Evolutionary conservation across 2,888 invertebrate genomes (phyloP).

Genomic region (Agonum fuliginosum): DNA sequence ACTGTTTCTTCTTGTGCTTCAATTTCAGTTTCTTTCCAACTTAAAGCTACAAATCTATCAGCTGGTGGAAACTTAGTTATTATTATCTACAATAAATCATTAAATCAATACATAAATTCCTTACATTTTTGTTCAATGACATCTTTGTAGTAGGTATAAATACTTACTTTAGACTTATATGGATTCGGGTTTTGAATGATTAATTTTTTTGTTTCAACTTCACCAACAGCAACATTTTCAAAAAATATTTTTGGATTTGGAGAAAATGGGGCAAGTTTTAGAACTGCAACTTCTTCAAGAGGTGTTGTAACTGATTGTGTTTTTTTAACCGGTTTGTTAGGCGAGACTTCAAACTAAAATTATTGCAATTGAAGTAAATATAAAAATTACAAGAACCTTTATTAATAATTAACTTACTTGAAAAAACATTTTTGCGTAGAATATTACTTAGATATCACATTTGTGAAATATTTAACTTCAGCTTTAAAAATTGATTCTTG

Average conservation of each 20-base stretch:
- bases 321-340: conserved; percentile 71
- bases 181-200: conserved; percentile 77
- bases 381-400: not conserved
- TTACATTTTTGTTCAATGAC: not conserved
- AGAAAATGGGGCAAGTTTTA: conserved; percentile 81
- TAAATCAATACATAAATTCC: not conserved
- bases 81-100: conserved; percentile 71
- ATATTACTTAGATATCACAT: not conserved
- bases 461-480: not conserved
- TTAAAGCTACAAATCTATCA: conserved; percentile 77
- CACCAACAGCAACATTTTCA: conserved; percentile 78
- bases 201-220: conserved; percentile 74
- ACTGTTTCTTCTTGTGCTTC: conserved; percentile 75
- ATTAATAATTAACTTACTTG: conserved; percentile 35
- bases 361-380: not conserved
- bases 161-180: conserved; percentile 71
- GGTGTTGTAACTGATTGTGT: conserved; percentile 65
- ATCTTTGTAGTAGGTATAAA: not conserved
- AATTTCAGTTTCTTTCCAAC: conserved; percentile 75
- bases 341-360: conserved; percentile 74
- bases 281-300: conserved; percentile 74
- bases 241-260: conserved; percentile 81
- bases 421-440: conserved; percentile 46
- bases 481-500: conserved; percentile 14
- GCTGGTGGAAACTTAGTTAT: conserved; percentile 75